Evolutionary conservation across 2,113 vertebrate genomes (phyloP), one percentile per base, ranked within the genome.

Genomic region (Bubalus kerabau): DNA sequence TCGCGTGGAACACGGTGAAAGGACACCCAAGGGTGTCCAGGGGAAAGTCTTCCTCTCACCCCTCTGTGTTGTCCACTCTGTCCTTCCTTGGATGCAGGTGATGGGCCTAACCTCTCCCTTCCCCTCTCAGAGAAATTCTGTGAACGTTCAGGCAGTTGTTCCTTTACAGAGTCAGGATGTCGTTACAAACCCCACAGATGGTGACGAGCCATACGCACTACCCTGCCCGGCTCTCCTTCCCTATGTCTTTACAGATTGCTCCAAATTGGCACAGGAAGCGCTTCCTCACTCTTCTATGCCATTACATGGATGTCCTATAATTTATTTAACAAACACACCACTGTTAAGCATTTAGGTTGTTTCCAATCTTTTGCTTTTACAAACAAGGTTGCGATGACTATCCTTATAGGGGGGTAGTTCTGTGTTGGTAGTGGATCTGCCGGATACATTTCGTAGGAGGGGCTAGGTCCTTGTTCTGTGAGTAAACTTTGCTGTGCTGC

Each of bases 311-410:
- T 21, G 82, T 87, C 86, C 56, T 93, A 4, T 87, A 3, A 91
- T 85, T 87, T 88, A 94, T 83, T 95, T 88, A 80, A 36, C 93
- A 56, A 30, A 1, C 40, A 6, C 28, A 91, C 82, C 3, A 7
- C 95, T 54, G 56, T 46, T 40, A 46, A 78, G 74, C 82, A 83
- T 60, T 67, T 87, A 93, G 48, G 52, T 78, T 71, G 78, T 93
- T 93, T 93, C 71, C 43, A 19, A 56, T 60, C 93, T 67, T 95
- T 76, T 82, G 87, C 89, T 96, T 83, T 95, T 16, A 46, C 43
- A 67, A 90, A 83, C 82, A 60, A 74, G 26, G 16, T n/a, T 19
- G 15, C 19, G 2, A 1, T 28, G 81, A 54, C 52, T n/a, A 1
- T 86, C 48, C 4, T 32, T 57, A 9, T 21, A 9, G 16, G 13